Conservation (phyloP, 2,113 vertebrate genomes). For the Onychostruthus taczanowskii region DNA sequence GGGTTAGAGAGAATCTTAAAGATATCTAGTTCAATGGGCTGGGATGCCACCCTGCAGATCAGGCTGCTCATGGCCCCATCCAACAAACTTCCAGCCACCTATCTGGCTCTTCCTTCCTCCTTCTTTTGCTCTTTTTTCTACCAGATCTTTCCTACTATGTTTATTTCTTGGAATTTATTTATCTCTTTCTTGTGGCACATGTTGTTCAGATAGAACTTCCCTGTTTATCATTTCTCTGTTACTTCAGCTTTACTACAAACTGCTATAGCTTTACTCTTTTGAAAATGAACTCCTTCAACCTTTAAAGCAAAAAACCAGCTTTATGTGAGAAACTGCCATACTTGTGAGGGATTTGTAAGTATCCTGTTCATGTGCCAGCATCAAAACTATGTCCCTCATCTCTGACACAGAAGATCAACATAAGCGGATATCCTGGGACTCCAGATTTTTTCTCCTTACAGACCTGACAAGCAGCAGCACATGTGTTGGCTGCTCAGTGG, state of each 20-base stretch:
- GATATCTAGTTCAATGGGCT: not conserved
- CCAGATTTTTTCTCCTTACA: not conserved
- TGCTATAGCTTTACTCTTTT: not conserved
- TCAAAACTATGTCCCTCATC: not conserved
- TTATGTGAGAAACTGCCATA: not conserved
- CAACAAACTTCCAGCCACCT: not conserved
- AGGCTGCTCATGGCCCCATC: not conserved
- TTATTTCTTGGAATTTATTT: not conserved
- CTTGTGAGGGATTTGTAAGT: not conserved
- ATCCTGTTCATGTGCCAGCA: not conserved
- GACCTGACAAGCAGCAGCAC: not conserved
- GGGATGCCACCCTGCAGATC: not conserved
- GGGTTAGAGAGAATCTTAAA: not conserved
- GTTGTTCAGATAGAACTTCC: not conserved
- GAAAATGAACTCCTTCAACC: not conserved
- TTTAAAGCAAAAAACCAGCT: not conserved
- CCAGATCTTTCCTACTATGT: not conserved
- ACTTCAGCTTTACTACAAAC: not conserved
- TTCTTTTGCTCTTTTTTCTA: not conserved
- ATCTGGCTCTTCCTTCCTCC: not conserved
- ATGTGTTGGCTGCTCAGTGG: not conserved
- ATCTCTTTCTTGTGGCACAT: accelerated
- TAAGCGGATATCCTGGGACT: not conserved
- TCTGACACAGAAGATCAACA: not conserved
- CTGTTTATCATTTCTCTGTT: not conserved